phyloP scores from a whole-genome alignment of 2,888 invertebrate species.

The Linyphia triangularis region DNA sequence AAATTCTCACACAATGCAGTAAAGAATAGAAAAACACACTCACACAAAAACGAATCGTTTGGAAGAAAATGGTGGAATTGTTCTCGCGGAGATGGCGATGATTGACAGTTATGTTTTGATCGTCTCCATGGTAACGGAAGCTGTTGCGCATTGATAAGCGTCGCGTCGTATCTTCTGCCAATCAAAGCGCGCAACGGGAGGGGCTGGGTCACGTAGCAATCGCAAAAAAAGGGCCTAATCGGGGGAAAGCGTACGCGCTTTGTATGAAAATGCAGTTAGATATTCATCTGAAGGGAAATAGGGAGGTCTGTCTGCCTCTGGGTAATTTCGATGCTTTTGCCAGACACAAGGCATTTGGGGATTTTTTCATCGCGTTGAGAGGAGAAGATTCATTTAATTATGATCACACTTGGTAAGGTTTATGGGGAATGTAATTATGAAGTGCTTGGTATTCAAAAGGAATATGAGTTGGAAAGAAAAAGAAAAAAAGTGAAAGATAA shows the following conservation, averaged over 20 bases:
- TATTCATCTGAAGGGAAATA: slow-evolving; percentile 40
- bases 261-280: slow-evolving; percentile 57
- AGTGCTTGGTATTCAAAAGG: slow-evolving; percentile 9
- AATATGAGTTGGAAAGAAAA: neutral
- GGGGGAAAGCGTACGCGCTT: slow-evolving; percentile 44
- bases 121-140: slow-evolving; percentile 70
- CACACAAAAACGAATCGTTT: neutral
- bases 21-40: slow-evolving; percentile 19
- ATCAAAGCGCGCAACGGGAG: slow-evolving; percentile 55
- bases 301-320: neutral
- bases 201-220: slow-evolving; percentile 66
- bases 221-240: slow-evolving; percentile 50
- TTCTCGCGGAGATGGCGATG: slow-evolving; percentile 34
- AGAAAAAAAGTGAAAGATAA: neutral
- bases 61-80: slow-evolving; percentile 34
- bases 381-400: slow-evolving; percentile 18
- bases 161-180: slow-evolving; percentile 66
- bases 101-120: slow-evolving; percentile 70
- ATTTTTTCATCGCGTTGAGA: slow-evolving; percentile 1
- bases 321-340: slow-evolving; percentile 1
- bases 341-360: neutral
- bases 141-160: slow-evolving; percentile 73
- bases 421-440: neutral
- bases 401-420: slow-evolving; percentile 21
- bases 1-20: slow-evolving; percentile 65